A percentile compares a stretch with the other conserved stretches of the same genome.
Conservation (phyloP, 1,140 invertebrate genomes). For the Papilio polytes region DNA sequence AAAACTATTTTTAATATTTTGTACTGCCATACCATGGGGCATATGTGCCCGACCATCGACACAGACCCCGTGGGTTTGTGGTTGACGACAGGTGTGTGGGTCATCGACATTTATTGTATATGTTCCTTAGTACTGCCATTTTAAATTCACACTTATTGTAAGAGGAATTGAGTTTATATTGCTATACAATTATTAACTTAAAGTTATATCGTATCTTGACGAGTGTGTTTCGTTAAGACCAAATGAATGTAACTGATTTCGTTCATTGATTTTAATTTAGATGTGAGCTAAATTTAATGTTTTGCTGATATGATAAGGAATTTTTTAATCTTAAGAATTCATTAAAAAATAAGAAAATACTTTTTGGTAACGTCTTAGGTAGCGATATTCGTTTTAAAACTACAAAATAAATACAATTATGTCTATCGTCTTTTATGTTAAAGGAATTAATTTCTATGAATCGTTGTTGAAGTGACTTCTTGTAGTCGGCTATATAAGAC, state of each 20-base stretch:
- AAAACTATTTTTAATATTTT: neutral
- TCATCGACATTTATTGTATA: conserved; percentile 65
- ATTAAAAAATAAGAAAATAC: neutral
- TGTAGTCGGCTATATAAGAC: no score
- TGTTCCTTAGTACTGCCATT: neutral
- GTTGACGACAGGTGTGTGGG: conserved; percentile 65
- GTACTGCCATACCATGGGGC: neutral
- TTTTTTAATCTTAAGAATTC: neutral
- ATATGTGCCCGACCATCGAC: conserved; percentile 40
- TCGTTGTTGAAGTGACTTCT: no score
- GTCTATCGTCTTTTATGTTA: no score
- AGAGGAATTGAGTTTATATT: conserved; percentile 9
- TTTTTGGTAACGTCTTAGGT: neutral
- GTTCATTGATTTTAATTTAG: conserved; percentile 38
- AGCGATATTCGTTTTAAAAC: no score
- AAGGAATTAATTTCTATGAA: no score
- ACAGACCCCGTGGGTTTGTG: conserved; percentile 57
- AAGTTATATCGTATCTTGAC: conserved; percentile 22
- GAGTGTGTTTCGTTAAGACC: conserved; percentile 30
- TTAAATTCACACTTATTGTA: neutral
- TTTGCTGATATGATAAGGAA: conserved; percentile 11
- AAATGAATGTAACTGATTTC: conserved; percentile 37
- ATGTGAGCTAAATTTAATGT: conserved; percentile 29
- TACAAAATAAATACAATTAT: no score
- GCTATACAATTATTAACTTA: neutral